A percentile compares a stretch with the other conserved stretches of the same genome.
phyloP scores from a whole-genome alignment of 2,113 vertebrate genomes.

The Larimichthys crocea region DNA sequence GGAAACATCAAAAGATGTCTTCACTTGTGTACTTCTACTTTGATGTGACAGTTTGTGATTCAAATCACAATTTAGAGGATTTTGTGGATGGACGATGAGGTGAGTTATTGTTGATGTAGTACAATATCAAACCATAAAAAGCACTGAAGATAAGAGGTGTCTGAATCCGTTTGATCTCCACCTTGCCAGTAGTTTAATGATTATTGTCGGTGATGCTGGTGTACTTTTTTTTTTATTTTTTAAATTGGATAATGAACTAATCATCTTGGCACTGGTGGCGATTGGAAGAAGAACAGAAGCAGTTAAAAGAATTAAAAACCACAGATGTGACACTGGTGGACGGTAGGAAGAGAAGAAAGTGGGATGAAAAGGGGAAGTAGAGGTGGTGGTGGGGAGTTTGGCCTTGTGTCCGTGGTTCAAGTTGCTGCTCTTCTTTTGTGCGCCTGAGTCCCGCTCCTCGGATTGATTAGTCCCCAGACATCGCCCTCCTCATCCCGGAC shows the following conservation, averaged over 20 bases:
- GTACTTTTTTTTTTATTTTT: background rate
- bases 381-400: background rate
- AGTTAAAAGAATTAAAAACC: background rate
- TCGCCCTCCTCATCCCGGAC: conserved; percentile 28
- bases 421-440: conserved; percentile 16
- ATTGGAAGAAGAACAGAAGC: background rate
- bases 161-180: background rate
- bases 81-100: background rate
- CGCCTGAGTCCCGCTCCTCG: conserved; percentile 13
- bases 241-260: background rate
- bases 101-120: background rate
- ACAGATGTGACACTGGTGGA: background rate
- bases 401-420: background rate
- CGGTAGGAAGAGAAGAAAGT: background rate
- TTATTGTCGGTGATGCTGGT: background rate
- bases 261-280: background rate
- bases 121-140: background rate
- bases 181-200: background rate
- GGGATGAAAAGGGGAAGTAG: background rate
- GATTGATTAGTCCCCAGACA: conserved; percentile 62
- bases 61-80: background rate
- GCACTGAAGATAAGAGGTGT: background rate
- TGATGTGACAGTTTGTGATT: background rate
- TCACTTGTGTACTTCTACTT: background rate
- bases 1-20: background rate